Evolutionary conservation across 2,888 invertebrate species (phyloP).

Genomic region (Melieria crassipennis): DNA sequence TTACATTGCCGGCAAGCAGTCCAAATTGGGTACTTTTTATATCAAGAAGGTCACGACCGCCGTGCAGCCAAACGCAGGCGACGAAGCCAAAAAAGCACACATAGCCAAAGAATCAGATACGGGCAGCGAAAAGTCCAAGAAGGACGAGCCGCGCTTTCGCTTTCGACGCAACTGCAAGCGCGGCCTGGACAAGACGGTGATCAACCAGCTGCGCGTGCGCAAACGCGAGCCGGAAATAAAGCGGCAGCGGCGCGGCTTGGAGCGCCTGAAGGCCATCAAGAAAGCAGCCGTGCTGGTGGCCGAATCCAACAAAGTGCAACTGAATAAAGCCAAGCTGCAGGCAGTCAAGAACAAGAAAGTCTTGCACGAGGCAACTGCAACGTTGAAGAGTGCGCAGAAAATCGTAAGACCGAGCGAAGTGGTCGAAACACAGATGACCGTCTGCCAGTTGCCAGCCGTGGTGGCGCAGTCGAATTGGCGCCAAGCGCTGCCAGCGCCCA

Average conservation of each 20-base stretch:
- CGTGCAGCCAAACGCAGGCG: background rate
- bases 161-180: conserved; percentile 40
- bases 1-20: background rate
- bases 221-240: conserved; percentile 21
- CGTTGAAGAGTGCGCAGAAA: background rate
- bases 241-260: background rate
- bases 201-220: conserved; percentile 17
- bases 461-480: background rate
- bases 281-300: background rate
- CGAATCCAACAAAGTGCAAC: background rate
- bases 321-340: background rate
- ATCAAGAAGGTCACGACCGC: background rate
- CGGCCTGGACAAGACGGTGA: conserved; percentile 31
- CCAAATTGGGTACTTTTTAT: background rate
- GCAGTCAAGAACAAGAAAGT: background rate
- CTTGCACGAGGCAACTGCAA: background rate
- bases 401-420: conserved; percentile 1
- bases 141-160: conserved; percentile 39
- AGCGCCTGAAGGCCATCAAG: conserved; percentile 1
- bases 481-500: no score
- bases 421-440: conserved; percentile 5
- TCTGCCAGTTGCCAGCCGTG: background rate
- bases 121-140: background rate
- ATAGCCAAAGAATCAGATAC: conserved; percentile 34
- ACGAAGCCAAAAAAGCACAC: background rate